phyloP scores from a whole-genome alignment of 2,797 vertebrate genomes.

The Loriculus beryllinus region DNA sequence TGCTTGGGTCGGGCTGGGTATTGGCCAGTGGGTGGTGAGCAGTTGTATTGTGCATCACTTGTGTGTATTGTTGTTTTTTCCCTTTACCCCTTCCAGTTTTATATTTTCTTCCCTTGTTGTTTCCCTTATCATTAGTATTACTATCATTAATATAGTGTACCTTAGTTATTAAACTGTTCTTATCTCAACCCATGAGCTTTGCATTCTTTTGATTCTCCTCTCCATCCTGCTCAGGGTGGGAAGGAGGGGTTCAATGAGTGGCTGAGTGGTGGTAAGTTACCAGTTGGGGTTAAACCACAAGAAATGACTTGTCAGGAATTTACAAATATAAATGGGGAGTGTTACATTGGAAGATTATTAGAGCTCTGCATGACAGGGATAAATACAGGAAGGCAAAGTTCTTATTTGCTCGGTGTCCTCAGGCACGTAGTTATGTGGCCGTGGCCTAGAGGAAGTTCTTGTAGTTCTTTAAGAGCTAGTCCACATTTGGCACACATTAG shows the following conservation, averaged over 20 bases:
- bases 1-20: neutral
- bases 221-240: neutral
- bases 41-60: neutral
- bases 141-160: neutral
- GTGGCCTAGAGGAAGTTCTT: neutral
- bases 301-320: neutral
- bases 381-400: neutral
- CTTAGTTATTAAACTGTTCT: neutral
- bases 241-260: neutral
- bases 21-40: neutral
- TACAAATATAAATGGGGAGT: neutral
- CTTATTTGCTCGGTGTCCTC: neutral
- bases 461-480: neutral
- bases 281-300: neutral
- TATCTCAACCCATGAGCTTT: neutral
- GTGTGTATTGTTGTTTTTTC: neutral
- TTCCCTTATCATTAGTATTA: neutral
- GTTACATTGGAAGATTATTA: neutral
- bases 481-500: neutral
- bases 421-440: neutral
- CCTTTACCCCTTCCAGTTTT: neutral
- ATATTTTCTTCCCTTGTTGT: neutral
- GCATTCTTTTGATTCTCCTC: neutral
- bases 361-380: neutral
- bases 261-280: neutral